Evolutionary conservation across 2,113 vertebrate genomes (phyloP), one percentile per base, ranked within the genome.

Genomic region (Lagopus muta): DNA sequence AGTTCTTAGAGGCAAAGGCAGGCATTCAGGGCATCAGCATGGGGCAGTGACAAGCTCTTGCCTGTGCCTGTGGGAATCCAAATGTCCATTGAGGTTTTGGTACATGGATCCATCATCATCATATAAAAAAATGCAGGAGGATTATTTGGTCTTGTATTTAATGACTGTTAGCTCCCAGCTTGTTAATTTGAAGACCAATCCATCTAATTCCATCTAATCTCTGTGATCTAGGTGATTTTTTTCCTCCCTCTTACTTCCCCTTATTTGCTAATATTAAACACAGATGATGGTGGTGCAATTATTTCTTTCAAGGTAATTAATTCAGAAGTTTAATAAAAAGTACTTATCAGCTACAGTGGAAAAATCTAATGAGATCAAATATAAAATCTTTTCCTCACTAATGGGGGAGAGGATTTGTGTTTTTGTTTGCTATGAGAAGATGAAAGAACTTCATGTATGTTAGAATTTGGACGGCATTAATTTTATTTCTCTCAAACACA

Each of bases 121-220:
- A 62, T 40, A 24, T 27, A 57, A 82, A 28, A 38, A 87, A 89
- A n/a, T 6, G 14, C 2, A 18, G 3, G 21, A 8, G 6, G 4
- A 36, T 65, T 80, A 58, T 79, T 79, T 94, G 12, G 72, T 86
- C 32, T 82, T 70, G 19, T 74, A 2, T 72, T 45, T 77, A 79
- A 50, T 40, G 8, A 38, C 47, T 65, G 5, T 54, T 72, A 71
- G 13, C 54, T 92, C 58, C 16, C 65, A n/a, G 17, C 9, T 94
- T 69, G 42, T 83, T 86, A 82, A 77, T 87, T 90, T 90, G 79
- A 88, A 86, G 28, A 82, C 28, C 10, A 43, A 62, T 52, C 14
- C 16, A 36, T 74, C n/a, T n/a, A n/a, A n/a, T n/a, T n/a, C 52
- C 8, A 43, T 89, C 28, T 38, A 64, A 48, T 30, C 52, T 80